These are phyloP conservation scores for Luperina testacea DNA, from an alignment of 2,888 invertebrate species.

Conservation along the genomic window DNA sequence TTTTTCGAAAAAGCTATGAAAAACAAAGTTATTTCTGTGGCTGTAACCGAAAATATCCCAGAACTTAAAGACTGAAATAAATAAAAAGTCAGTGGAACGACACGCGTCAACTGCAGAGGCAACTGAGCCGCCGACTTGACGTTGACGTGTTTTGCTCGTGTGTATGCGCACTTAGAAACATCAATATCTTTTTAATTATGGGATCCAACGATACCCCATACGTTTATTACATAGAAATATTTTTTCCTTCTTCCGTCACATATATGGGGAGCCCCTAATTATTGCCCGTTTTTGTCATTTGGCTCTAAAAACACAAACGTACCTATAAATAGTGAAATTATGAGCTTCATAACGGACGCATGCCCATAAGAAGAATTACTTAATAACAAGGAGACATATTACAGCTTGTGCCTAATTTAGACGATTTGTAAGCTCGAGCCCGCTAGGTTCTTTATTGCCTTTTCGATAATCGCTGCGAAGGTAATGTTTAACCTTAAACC, in stretches of 20 bases:
- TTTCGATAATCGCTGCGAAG: constrained; percentile 69
- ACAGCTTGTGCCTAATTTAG: constrained; percentile 65
- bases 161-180: not conserved
- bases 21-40: not conserved
- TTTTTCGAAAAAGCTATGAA: not conserved
- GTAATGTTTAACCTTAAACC: constrained; percentile 76
- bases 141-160: not conserved
- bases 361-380: constrained; percentile 6
- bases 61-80: too few species aligned
- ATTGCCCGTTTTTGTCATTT: not conserved
- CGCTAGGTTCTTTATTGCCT: constrained; percentile 71
- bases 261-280: not conserved
- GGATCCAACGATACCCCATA: too few species aligned
- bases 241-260: not conserved
- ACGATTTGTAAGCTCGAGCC: constrained; percentile 66
- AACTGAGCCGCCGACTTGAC: not conserved
- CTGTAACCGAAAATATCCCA: not conserved
- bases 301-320: not conserved
- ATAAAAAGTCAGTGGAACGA: not conserved
- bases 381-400: constrained; percentile 71
- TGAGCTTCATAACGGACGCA: constrained; percentile 55
- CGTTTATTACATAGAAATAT: not conserved
- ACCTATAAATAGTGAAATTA: constrained; percentile 31
- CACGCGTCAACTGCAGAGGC: too few species aligned
- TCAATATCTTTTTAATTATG: not conserved